Conservation (phyloP, 1,140 invertebrate species). For the Psix sp. region DNA sequence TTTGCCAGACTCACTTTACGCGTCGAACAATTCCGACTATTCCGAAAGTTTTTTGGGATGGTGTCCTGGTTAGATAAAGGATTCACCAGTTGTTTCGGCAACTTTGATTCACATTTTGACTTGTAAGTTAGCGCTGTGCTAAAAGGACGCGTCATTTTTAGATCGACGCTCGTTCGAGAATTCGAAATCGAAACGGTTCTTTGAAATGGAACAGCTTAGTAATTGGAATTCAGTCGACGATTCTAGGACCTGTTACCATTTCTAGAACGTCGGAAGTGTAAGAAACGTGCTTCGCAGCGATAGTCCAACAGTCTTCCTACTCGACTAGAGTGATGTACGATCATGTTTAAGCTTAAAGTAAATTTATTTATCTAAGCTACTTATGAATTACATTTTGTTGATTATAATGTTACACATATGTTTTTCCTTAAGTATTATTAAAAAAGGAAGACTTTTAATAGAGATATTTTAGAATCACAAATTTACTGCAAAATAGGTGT, state of each 20-base stretch:
- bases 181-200: constrained; percentile 38
- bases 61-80: too few species aligned
- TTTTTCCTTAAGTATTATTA: too few species aligned
- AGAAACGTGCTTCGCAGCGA: constrained; percentile 42
- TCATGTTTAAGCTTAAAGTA: neutral
- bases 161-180: constrained; percentile 8
- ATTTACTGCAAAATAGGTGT: too few species aligned
- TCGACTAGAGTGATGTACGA: constrained; percentile 1
- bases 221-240: constrained; percentile 42
- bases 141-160: constrained; percentile 10
- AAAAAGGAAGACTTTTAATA: too few species aligned
- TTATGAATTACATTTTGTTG: too few species aligned
- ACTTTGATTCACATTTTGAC: too few species aligned
- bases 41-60: too few species aligned
- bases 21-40: neutral
- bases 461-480: too few species aligned
- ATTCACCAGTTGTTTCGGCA: too few species aligned
- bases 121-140: constrained; percentile 9
- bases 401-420: too few species aligned
- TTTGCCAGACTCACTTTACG: neutral
- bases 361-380: too few species aligned
- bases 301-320: constrained; percentile 30
- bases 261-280: constrained; percentile 55
- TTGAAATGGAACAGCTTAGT: constrained; percentile 42
- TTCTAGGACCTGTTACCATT: constrained; percentile 39